Percentiles rank a stretch among this genome's conserved stretches.
Conservation (phyloP, 2,888 invertebrate genomes). For the Petrophora chlorosata region DNA sequence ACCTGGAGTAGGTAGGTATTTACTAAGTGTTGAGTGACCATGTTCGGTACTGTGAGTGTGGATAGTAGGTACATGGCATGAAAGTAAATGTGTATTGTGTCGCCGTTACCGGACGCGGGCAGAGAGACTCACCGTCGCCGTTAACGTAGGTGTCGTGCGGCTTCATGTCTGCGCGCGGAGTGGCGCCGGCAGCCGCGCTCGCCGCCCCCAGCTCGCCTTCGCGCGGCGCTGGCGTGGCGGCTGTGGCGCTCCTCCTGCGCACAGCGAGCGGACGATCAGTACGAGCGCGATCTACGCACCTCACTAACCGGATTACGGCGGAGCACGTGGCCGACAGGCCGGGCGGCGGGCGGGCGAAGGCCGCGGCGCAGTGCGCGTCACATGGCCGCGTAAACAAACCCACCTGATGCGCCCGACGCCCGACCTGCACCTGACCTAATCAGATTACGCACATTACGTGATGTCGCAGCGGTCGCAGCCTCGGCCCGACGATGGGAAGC, state of each 20-base stretch:
- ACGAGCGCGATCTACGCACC: neutral
- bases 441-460: constrained; percentile 28
- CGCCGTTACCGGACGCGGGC: too few species aligned
- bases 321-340: constrained; percentile 30
- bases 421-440: constrained; percentile 26
- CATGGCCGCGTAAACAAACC: constrained; percentile 60
- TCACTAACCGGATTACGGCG: constrained; percentile 33
- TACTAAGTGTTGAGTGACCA: too few species aligned
- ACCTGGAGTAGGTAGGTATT: too few species aligned
- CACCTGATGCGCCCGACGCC: constrained; percentile 50
- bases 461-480: neutral
- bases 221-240: too few species aligned
- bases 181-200: constrained; percentile 22
- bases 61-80: too few species aligned
- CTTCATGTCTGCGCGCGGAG: constrained; percentile 50
- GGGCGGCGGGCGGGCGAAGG: constrained; percentile 50
- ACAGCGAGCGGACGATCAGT: too few species aligned
- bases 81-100: too few species aligned
- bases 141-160: constrained; percentile 63
- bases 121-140: constrained; percentile 69
- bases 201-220: too few species aligned
- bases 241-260: too few species aligned
- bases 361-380: constrained; percentile 40
- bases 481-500: neutral
- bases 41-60: too few species aligned